Evolutionary conservation across 2,797 vertebrate species (phyloP).

Genomic region (Epinephelus awoara): DNA sequence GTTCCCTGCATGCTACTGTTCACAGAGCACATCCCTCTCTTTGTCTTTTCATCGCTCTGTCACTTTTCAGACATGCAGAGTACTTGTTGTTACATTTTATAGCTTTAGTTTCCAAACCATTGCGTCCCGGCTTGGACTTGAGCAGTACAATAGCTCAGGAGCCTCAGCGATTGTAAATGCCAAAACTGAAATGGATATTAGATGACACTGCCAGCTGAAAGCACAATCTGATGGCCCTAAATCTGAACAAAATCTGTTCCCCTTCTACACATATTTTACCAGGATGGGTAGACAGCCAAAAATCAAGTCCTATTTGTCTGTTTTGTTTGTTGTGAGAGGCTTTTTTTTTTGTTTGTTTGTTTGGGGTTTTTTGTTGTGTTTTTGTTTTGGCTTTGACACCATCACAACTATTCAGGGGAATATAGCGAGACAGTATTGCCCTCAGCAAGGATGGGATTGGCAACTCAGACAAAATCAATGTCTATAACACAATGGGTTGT

Average conservation of each 20-base stretch:
- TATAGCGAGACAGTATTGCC: conserved; percentile 61
- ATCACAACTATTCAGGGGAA: conserved; percentile 62
- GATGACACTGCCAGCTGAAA: conserved; percentile 9
- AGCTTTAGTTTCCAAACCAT: conserved; percentile 31
- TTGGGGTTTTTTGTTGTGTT: conserved; percentile 17
- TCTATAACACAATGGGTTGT: conserved; percentile 57
- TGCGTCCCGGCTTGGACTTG: neutral
- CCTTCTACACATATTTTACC: conserved; percentile 6
- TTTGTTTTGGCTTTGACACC: conserved; percentile 48
- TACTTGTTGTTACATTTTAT: conserved; percentile 33
- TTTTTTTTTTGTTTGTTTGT: conserved; percentile 22
- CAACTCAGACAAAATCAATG: conserved; percentile 75
- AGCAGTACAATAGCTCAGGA: conserved; percentile 1
- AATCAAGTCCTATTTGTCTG: conserved; percentile 39
- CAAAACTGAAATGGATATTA: conserved; percentile 28
- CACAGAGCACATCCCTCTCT: conserved; percentile 41
- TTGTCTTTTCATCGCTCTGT: conserved; percentile 56
- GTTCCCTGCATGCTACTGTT: conserved; percentile 33
- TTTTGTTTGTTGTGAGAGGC: neutral
- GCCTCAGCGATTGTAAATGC: conserved; percentile 29
- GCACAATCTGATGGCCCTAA: neutral
- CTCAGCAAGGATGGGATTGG: conserved; percentile 59
- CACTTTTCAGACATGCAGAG: conserved; percentile 41
- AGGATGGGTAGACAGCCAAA: conserved; percentile 26
- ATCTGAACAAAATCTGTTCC: conserved; percentile 17